Evolutionary conservation across 2,113 vertebrate genomes (phyloP), one percentile per base, ranked within the genome.

Genomic region (Eretmochelys imbricata): DNA sequence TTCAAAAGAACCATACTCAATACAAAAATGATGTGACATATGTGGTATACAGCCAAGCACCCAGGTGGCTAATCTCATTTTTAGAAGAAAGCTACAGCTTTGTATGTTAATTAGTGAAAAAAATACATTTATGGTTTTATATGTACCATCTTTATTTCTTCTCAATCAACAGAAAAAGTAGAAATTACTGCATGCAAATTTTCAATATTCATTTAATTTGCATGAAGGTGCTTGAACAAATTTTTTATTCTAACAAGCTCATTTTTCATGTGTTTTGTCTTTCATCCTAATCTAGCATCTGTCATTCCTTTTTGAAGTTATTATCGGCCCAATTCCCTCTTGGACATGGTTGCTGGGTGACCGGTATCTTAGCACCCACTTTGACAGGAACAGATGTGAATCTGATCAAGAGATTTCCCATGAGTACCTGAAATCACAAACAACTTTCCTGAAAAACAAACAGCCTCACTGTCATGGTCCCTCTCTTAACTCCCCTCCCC

Each of bases 231-330:
- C 98, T 99, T 99, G 99, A 99, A 99, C 99, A 99, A 99, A 99
- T 99, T 99, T 99, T 99, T 99, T 98, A 99, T 99, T 99, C 99
- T 99, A 99, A 99, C 99, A 99, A 99, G 99, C 99, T 99, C 98
- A 98, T 99, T 99, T 99, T 99, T 99, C 98, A 99, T 99, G 98
- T 98, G 96, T 98, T 98, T 98, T 98, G 98, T 99, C 99, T 98
- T 99, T 99, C 99, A 99, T 99, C 99, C 99, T 99, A 99, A 99
- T 99, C 99, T 99, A 99, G 99, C 99, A 99, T 99, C 99, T 99
- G 99, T 99, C 99, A 99, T 99, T 99, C 99, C 99, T 99, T 99
- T 99, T 99, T 99, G 99, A 99, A 99, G 99, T 99, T 99, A 99
- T 99, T 99, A 99, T 99, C 99, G 98, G 99, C 99, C 98, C 97